Conservation (phyloP, 2,888 invertebrate genomes). For the Euspilapteryx auroguttella region DNA sequence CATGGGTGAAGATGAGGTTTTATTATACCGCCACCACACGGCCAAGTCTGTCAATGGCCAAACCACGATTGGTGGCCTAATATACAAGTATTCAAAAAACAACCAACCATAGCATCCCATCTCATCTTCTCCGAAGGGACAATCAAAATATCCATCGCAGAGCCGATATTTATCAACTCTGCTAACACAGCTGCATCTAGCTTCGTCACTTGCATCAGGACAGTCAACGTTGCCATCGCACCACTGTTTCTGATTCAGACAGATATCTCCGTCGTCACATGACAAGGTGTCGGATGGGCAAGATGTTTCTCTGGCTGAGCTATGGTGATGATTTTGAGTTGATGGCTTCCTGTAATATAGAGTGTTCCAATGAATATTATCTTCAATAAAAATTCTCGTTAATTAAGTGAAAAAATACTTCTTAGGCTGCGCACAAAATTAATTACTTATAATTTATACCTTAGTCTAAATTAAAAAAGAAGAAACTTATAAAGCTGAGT, state of each 20-base stretch:
- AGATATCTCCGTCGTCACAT: conserved; percentile 35
- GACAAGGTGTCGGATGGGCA: conserved; percentile 25
- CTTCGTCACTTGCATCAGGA: conserved; percentile 77
- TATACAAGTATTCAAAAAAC: too few relatives aligned
- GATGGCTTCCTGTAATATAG: not conserved
- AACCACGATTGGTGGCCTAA: too few relatives aligned
- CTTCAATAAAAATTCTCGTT: too few relatives aligned
- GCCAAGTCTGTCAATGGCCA: too few relatives aligned
- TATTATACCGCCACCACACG: too few relatives aligned
- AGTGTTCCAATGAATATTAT: not conserved
- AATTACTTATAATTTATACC: too few relatives aligned
- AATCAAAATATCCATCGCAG: conserved; percentile 84
- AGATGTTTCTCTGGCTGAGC: conserved; percentile 17
- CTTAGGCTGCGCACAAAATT: too few relatives aligned
- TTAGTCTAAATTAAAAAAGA: too few relatives aligned
- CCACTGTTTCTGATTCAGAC: conserved; percentile 61
- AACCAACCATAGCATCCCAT: conserved; percentile 75
- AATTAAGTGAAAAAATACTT: too few relatives aligned
- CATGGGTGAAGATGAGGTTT: too few relatives aligned
- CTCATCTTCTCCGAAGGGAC: conserved; percentile 82
- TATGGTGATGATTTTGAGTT: too few relatives aligned
- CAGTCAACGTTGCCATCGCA: conserved; percentile 79
- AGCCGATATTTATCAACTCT: conserved; percentile 65
- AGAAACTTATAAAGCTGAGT: too few relatives aligned
- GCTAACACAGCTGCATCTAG: conserved; percentile 70